These are phyloP conservation scores for Sakesphorus luctuosus DNA, from an alignment of 2,113 vertebrate species.

Conservation along the genomic window DNA sequence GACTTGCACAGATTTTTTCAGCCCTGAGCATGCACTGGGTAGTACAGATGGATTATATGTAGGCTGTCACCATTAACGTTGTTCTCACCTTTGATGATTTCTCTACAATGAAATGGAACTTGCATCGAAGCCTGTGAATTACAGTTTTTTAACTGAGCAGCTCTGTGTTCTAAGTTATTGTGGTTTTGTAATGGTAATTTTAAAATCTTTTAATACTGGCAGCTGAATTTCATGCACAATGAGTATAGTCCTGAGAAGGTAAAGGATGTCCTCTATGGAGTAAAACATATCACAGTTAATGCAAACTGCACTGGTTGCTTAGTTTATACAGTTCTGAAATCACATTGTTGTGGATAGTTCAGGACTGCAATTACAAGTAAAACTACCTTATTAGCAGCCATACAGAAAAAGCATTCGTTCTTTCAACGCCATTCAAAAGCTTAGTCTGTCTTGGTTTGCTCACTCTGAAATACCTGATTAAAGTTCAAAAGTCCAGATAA, in stretches of 20 bases:
- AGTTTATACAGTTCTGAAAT: neutral
- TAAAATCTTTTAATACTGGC: neutral
- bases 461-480: neutral
- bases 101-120: neutral
- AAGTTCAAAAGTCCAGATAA: neutral
- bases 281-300: neutral
- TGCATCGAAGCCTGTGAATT: neutral
- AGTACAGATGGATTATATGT: neutral
- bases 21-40: neutral
- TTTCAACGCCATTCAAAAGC: neutral
- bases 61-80: neutral
- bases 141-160: neutral
- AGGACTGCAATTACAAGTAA: neutral
- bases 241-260: neutral
- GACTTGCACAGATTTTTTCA: neutral
- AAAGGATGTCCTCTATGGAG: neutral
- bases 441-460: neutral
- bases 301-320: neutral
- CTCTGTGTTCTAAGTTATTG: neutral
- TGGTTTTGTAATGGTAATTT: constrained; percentile 1
- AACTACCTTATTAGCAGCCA: neutral
- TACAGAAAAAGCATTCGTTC: neutral
- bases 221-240: neutral
- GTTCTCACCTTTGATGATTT: neutral
- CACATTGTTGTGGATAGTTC: neutral